Conservation (phyloP, 2,888 invertebrate genomes). For the Leucophora obtusa region DNA sequence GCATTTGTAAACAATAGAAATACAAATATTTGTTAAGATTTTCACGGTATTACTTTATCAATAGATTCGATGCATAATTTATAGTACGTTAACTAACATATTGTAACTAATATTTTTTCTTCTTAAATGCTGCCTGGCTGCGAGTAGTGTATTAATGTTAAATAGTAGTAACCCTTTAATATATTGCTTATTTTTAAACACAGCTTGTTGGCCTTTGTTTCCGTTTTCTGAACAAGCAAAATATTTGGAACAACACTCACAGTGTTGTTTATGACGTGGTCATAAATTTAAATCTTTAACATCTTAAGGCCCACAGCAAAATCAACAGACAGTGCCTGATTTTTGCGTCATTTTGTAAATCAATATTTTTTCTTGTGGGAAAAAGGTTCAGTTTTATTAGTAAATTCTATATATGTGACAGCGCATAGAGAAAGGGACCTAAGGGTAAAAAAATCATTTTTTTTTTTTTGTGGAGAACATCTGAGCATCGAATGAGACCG, state of each 20-base stretch:
- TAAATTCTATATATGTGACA: no score
- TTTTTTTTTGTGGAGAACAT: no score
- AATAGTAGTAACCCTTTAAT: conserved; percentile 45
- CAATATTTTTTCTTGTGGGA: background rate
- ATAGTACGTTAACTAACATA: background rate
- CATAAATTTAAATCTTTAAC: conserved; percentile 69
- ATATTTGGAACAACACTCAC: conserved; percentile 73
- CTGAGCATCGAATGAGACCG: no score
- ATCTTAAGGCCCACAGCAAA: conserved; percentile 14
- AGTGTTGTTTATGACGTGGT: conserved; percentile 70
- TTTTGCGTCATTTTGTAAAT: conserved; percentile 58
- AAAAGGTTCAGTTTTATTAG: background rate
- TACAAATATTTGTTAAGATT: conserved; percentile 17
- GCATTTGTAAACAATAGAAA: conserved; percentile 29
- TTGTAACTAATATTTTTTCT: conserved; percentile 5
- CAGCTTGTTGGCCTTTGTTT: conserved; percentile 62
- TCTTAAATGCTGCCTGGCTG: background rate
- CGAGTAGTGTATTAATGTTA: background rate
- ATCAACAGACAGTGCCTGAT: conserved; percentile 20
- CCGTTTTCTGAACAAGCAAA: conserved; percentile 68
- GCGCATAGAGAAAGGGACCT: no score
- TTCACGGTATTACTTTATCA: conserved; percentile 15
- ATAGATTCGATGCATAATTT: background rate
- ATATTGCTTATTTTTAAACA: conserved; percentile 30
- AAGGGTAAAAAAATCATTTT: no score